Evolutionary conservation across 2,113 vertebrate species (phyloP).

Genomic region (Empidonax alnorum): DNA sequence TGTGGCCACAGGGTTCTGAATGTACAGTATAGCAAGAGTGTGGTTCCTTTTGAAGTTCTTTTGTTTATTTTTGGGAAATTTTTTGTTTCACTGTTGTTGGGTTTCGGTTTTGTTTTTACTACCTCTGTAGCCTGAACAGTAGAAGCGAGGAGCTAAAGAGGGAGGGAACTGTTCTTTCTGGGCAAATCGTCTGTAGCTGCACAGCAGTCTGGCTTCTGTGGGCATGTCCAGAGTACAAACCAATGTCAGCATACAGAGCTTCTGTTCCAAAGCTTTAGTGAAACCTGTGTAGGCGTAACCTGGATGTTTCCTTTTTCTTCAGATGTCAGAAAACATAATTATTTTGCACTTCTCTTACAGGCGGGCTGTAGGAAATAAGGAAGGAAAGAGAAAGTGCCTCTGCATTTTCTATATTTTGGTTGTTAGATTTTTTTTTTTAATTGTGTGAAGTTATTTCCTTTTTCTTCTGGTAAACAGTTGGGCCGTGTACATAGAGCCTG

Average conservation of each 20-base stretch:
- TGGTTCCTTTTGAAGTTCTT: conserved; percentile 38
- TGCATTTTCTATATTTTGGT: conserved; percentile 27
- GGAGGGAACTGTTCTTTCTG: conserved; percentile 32
- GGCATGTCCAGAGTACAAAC: conserved; percentile 5
- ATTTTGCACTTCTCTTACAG: conserved; percentile 63
- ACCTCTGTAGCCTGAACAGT: conserved; percentile 73
- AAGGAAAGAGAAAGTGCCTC: conserved; percentile 51
- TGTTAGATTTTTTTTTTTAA: not conserved
- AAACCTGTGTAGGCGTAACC: conserved; percentile 11
- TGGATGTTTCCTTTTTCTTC: conserved; percentile 23
- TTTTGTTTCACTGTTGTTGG: not conserved
- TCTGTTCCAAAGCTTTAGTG: conserved; percentile 31
- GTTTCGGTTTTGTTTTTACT: conserved; percentile 67
- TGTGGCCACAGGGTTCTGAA: conserved; percentile 77
- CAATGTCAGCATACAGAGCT: not conserved
- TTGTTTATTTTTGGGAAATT: not conserved
- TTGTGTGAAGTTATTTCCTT: not conserved
- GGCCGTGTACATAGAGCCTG: not conserved
- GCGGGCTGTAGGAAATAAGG: not conserved
- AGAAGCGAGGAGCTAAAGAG: conserved; percentile 45
- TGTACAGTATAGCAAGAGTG: conserved; percentile 70
- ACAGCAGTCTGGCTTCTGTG: not conserved
- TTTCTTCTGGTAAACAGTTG: not conserved
- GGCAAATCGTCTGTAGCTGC: not conserved
- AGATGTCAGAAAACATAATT: conserved; percentile 8